Conservation (phyloP, 2,113 vertebrate genomes). For the Malurus cyaneus region DNA sequence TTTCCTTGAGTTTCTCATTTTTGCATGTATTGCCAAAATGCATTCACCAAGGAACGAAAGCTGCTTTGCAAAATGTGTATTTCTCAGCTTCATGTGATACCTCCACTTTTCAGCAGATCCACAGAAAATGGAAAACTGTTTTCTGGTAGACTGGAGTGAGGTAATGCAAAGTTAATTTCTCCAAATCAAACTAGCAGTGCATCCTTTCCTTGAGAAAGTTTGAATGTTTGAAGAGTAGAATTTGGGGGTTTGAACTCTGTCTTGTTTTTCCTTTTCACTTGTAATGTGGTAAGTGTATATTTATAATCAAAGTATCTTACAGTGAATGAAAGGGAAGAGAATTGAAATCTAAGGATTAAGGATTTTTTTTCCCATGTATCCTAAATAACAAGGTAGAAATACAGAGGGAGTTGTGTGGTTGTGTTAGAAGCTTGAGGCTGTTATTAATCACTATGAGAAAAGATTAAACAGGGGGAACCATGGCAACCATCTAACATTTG, state of each 20-base stretch:
- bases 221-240: not conserved
- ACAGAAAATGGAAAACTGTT: not conserved
- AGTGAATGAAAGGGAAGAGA: not conserved
- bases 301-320: not conserved
- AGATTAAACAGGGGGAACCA: constrained; percentile 14
- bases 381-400: constrained; percentile 1
- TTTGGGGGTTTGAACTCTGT: not conserved
- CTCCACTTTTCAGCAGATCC: not conserved
- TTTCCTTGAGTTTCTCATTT: not conserved
- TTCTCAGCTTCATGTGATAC: not conserved
- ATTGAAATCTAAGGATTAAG: not conserved
- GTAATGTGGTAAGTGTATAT: not conserved
- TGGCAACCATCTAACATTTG: constrained; percentile 58
- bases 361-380: not conserved
- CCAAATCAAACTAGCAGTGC: not conserved
- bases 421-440: constrained; percentile 7
- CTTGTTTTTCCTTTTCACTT: not conserved
- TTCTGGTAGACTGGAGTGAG: not conserved
- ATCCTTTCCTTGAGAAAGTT: not conserved
- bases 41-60: not conserved
- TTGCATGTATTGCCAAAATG: not conserved
- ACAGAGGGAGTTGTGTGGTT: not conserved
- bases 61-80: not conserved
- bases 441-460: not conserved
- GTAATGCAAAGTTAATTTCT: not conserved